These are phyloP conservation scores for Poeciliopsis occidentalis DNA, from an alignment of 2,113 vertebrate genomes.

Conservation along the genomic window DNA sequence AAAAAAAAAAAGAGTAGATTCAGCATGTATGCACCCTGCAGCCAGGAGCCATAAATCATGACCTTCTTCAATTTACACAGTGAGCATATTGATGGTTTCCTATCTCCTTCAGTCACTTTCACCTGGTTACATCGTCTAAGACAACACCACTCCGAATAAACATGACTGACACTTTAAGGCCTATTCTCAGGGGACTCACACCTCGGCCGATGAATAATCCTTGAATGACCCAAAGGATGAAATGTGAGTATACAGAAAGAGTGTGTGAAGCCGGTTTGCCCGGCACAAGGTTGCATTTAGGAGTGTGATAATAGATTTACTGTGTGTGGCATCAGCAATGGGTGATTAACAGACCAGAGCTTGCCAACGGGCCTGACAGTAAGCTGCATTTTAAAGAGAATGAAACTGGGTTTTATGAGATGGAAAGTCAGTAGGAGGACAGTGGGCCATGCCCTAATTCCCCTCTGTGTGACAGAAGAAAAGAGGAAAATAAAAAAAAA, in stretches of 20 bases:
- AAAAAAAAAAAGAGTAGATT: constrained; percentile 58
- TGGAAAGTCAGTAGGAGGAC: constrained; percentile 60
- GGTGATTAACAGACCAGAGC: constrained; percentile 44
- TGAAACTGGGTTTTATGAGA: constrained; percentile 30
- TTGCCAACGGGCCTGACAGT: constrained; percentile 12
- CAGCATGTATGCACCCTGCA: constrained; percentile 71
- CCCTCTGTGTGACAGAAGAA: background rate
- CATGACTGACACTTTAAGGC: constrained; percentile 72
- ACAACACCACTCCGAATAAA: constrained; percentile 67
- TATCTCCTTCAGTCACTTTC: constrained; percentile 74
- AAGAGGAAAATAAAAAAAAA: background rate
- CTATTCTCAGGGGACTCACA: constrained; percentile 63
- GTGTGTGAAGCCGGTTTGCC: constrained; percentile 8
- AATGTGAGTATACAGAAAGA: background rate
- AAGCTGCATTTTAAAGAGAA: constrained; percentile 37
- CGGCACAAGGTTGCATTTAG: constrained; percentile 49
- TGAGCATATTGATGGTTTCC: constrained; percentile 77
- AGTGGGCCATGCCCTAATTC: constrained; percentile 46
- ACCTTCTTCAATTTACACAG: constrained; percentile 78
- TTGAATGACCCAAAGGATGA: constrained; percentile 21
- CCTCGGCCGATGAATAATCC: constrained; percentile 63
- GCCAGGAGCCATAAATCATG: constrained; percentile 75
- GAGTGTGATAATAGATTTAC: constrained; percentile 59
- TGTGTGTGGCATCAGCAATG: constrained; percentile 45
- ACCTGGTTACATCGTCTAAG: constrained; percentile 69